Percentiles rank a stretch among this genome's conserved stretches.
These are phyloP conservation scores for Melanocharis versteri DNA, from an alignment of 2,113 vertebrate species.

Conservation along the genomic window DNA sequence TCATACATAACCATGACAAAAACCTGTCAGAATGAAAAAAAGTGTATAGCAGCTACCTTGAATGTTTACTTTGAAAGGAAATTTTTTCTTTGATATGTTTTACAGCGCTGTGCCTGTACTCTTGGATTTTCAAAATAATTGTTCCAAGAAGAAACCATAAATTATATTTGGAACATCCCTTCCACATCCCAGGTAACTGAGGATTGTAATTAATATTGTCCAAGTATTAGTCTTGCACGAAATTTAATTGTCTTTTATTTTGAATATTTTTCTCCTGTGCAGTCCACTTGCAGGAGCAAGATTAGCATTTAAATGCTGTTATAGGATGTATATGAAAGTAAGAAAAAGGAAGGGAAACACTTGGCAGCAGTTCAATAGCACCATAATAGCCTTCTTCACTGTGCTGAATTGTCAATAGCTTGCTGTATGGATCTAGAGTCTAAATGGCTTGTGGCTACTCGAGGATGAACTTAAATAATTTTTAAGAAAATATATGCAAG, in stretches of 20 bases:
- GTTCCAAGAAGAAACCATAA: background rate
- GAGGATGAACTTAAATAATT: constrained; percentile 9
- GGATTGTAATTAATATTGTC: background rate
- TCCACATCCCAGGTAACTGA: background rate
- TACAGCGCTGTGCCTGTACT: background rate
- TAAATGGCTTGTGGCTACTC: background rate
- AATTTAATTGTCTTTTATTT: background rate
- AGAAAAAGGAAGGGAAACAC: background rate
- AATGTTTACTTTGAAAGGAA: background rate
- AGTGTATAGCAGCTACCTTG: background rate
- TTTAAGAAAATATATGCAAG: constrained; percentile 54
- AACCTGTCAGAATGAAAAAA: background rate
- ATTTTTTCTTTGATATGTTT: background rate
- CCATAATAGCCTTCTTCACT: background rate
- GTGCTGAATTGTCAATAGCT: background rate
- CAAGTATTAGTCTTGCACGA: background rate
- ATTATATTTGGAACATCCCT: background rate
- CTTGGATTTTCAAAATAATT: background rate
- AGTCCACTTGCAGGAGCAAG: background rate
- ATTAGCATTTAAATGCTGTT: background rate
- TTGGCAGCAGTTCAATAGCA: background rate
- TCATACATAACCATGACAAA: background rate
- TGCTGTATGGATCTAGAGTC: background rate
- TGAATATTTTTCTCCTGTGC: background rate
- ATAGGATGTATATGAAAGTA: background rate